Base-by-base conservation (phyloP, 2,888 invertebrate species). In the Callyntrura guangdongensis region DNA sequence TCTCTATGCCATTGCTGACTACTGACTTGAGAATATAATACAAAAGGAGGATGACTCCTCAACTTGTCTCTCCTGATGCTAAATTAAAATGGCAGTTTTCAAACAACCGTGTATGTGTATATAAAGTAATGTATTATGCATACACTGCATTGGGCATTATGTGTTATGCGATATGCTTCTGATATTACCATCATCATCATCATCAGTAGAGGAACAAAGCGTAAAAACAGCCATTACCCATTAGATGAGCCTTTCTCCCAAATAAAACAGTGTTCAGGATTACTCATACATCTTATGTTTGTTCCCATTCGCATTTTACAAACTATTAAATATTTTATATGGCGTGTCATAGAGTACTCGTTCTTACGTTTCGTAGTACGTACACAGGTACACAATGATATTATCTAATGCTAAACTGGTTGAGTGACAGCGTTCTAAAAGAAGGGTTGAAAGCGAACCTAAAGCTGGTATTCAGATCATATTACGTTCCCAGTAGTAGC, bases 151-250 rank as follows among this genome's bases (percentile, higher is more conserved):
- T n/a, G 8, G 49, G 36, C 36, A 4, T 36, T 2, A 36, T 36
- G 36, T 36, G 36, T 36, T 36, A 36, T 6, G 36, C 36, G 36
- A 36, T 36, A 36, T 36, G 36, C 36, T 36, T 36, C 36, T 36
- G 2, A 27, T 25, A 11, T 8, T 14, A n/a, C n/a, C n/a, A n/a
- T n/a, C n/a, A n/a, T n/a, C n/a, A n/a, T 0, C n/a, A 56, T 45
- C 9, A 53, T 82, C 17, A 82, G 36, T 61, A 20, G 36, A 82
- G 45, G 74, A 79, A 20, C 47, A 79, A 72, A 74, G 53, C 27
- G 87, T 59, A 59, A 59, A 84, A 82, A 82, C 77, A 89, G 67
- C 89, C 84, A 89, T 89, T 89, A 89, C 47, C 89, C 83, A 89
- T 89, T 89, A 89, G 89, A 89, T 84, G 17, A 72, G 89, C 84